Base-by-base conservation (phyloP, 53 echinoderm and acorn worm genomes). In the Paracentrotus lividus region DNA sequence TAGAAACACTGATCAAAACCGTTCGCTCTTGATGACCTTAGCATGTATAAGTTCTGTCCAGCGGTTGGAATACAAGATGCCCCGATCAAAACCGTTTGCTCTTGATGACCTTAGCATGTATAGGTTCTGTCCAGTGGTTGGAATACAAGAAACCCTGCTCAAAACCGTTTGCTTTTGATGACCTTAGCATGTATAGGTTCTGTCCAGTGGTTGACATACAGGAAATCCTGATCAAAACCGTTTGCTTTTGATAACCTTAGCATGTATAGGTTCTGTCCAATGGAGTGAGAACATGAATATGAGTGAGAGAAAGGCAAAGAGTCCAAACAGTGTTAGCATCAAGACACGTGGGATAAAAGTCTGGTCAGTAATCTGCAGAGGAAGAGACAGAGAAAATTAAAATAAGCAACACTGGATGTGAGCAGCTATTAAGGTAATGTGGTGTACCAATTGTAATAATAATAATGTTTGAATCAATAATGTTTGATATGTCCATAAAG, bases 211-310 rank as follows among this genome's bases (percentile, higher is more conserved):
- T 31, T 57, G 16, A 4, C 3, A 57, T 20, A 8, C 18, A 20
- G 8, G 52, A 12, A 52, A 15, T 52, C 52, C 52, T 1, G 52
- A 57, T 57, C 92, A 97, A 49, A 94, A 96, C 61, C 96, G 56
- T 85, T 94, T 97, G 42, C 84, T 93, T 60, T 98, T 98, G 91
- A 98, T 96, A 12, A 95, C 96, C 67, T 95, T 98, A 0, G 98
- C 98, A 34, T 93, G 88, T 55, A 97, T 95, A 8, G 96, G 94
- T 20, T 98, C 98, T n/a, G 95, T 98, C 98, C 97, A 98, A 49
- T 98, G 98, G 23, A 96, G 93, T 44, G 95, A 42, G 43, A 98
- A 97, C 95, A 98, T 94, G 44, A 97, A 96, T 72, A 96, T 78
- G 5, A 98, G 61, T 15, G 95, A 91, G 49, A 97, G 94, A 36